Evolutionary conservation across 2,113 vertebrate genomes (phyloP).

Genomic region (Pelusios castaneus): DNA sequence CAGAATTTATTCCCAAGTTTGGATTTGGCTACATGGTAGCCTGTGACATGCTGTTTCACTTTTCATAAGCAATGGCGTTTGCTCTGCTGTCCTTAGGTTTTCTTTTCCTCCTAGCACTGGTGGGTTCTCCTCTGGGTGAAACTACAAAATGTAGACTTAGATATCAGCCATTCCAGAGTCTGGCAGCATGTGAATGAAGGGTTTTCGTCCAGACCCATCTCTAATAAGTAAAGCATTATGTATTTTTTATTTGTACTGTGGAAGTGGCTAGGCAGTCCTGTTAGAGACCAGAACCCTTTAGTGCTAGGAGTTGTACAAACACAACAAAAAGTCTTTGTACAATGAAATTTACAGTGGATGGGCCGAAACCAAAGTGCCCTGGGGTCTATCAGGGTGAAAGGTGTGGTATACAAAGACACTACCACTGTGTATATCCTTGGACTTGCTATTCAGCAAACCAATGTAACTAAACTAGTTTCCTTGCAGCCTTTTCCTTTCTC

Average conservation of each 20-base stretch:
- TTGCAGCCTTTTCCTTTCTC: not conserved
- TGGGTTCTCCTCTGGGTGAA: not conserved
- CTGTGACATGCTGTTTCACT: not conserved
- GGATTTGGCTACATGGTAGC: not conserved
- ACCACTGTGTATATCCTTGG: rapidly evolving
- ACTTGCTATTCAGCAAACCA: not conserved
- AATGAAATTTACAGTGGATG: not conserved
- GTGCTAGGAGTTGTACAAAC: not conserved
- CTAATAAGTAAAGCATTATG: not conserved
- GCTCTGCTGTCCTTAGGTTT: not conserved
- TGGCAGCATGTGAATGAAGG: not conserved
- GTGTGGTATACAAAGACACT: not conserved
- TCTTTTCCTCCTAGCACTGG: not conserved
- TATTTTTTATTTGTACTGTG: not conserved
- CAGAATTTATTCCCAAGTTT: conserved; percentile 17
- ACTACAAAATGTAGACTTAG: not conserved
- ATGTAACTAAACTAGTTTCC: not conserved
- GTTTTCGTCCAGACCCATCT: not conserved
- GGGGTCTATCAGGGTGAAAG: not conserved
- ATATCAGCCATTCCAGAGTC: not conserved
- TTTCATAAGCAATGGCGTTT: not conserved
- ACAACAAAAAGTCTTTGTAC: not conserved
- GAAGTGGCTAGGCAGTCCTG: not conserved
- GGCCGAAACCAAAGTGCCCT: not conserved
- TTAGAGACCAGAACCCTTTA: not conserved